phyloP scores from a whole-genome alignment of 2,888 invertebrate species.

The Clitarchus hookeri region DNA sequence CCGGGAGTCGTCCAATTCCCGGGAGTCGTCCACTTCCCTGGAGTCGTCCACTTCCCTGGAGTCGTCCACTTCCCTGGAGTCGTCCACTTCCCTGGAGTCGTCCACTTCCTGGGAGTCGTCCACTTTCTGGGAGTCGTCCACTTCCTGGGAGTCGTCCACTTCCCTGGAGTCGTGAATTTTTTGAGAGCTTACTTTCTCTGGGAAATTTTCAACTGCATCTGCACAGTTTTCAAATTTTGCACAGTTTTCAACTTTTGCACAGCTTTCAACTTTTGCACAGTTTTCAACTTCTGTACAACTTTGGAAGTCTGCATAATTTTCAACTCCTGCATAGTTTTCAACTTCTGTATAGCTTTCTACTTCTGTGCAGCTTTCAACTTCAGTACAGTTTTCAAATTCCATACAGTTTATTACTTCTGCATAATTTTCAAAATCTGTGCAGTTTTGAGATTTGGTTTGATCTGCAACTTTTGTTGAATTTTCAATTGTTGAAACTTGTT shows the following conservation, averaged over 20 bases:
- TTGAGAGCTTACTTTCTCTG: neutral
- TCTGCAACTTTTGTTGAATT: neutral
- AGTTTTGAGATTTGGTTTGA: neutral
- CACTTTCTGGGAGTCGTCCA: neutral
- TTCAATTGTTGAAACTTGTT: neutral
- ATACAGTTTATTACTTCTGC: neutral
- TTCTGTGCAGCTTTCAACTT: neutral
- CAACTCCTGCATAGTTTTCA: neutral
- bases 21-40: neutral
- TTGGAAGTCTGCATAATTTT: neutral
- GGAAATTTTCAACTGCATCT: neutral
- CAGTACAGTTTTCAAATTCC: neutral
- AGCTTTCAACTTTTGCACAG: neutral
- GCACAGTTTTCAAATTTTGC: neutral
- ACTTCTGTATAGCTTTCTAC: neutral
- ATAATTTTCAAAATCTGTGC: neutral
- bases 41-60: too few species aligned
- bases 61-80: too few species aligned
- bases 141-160: neutral
- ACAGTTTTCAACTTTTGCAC: neutral
- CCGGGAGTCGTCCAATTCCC: too few species aligned
- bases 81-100: too few species aligned
- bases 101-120: neutral
- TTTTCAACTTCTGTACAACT: neutral
- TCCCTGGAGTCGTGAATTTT: neutral